Evolutionary conservation across 2,113 vertebrate genomes (phyloP).

Genomic region (Sturnira hondurensis): DNA sequence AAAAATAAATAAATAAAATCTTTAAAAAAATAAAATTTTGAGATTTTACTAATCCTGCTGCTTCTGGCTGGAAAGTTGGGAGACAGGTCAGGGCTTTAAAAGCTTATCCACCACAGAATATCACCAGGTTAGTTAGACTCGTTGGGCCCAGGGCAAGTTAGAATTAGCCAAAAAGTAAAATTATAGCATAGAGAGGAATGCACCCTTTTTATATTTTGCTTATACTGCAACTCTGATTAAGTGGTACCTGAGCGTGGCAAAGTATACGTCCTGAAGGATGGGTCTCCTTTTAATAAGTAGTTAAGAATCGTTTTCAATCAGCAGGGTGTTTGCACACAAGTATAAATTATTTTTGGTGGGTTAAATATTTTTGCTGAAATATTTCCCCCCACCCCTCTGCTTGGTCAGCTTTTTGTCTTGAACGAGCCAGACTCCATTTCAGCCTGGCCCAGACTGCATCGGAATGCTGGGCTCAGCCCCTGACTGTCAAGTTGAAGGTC

Average conservation of each 20-base stretch:
- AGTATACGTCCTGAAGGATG: constrained; percentile 51
- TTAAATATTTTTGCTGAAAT: constrained; percentile 32
- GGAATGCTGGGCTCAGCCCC: background rate
- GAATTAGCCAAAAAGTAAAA: constrained; percentile 50
- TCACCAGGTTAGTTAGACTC: background rate
- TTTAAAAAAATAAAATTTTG: background rate
- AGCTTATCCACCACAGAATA: background rate
- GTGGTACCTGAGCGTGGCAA: constrained; percentile 33
- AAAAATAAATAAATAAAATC: too few species aligned
- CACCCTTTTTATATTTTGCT: constrained; percentile 12
- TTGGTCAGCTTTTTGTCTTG: background rate
- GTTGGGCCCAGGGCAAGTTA: constrained; percentile 24
- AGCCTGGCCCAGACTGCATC: background rate
- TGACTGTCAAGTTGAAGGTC: fast-evolving
- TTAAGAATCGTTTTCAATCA: constrained; percentile 28
- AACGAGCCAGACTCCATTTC: background rate
- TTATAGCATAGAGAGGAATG: constrained; percentile 6
- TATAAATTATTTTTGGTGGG: constrained; percentile 47
- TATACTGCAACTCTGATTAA: constrained; percentile 42
- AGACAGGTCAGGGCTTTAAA: background rate
- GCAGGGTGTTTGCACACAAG: constrained; percentile 50
- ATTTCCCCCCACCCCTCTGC: background rate
- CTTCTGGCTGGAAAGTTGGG: background rate
- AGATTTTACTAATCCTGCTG: background rate
- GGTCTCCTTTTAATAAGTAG: constrained; percentile 47